These are phyloP conservation scores for Apamea anceps DNA, from an alignment of 2,888 invertebrate genomes.

Conservation along the genomic window DNA sequence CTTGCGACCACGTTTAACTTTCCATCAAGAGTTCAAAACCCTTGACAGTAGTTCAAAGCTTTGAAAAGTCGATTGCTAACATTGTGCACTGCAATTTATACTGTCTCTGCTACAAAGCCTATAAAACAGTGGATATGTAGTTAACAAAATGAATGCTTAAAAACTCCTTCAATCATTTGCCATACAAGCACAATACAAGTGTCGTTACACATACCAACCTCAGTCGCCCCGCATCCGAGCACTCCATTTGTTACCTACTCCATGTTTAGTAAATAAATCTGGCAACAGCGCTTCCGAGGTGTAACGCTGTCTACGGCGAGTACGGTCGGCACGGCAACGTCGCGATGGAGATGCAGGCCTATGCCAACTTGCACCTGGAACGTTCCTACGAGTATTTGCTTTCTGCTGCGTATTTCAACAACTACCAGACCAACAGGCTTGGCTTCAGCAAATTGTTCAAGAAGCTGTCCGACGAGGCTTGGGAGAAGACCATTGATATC, in stretches of 20 bases:
- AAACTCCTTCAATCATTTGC: not conserved
- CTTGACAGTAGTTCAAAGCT: not conserved
- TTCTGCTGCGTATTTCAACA: slow-evolving; percentile 94
- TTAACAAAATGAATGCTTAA: slow-evolving; percentile 20
- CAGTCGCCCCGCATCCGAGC: not conserved
- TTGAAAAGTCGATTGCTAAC: not conserved
- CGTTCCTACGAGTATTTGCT: slow-evolving; percentile 94
- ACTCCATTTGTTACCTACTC: slow-evolving; percentile 37
- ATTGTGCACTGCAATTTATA: slow-evolving; percentile 11
- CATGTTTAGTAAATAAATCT: slow-evolving; percentile 39
- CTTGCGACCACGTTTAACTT: not conserved
- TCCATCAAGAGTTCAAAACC: not conserved
- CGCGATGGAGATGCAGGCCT: slow-evolving; percentile 85
- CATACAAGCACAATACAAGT: not conserved
- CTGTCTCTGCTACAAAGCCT: not conserved
- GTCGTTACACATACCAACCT: not conserved
- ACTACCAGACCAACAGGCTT: slow-evolving; percentile 93
- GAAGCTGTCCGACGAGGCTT: slow-evolving; percentile 93
- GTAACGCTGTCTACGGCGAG: slow-evolving; percentile 92
- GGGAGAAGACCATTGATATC: slow-evolving; percentile 93
- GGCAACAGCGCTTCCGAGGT: slow-evolving; percentile 85
- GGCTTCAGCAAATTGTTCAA: slow-evolving; percentile 94
- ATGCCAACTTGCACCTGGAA: slow-evolving; percentile 92
- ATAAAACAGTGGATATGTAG: not conserved
- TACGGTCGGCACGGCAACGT: slow-evolving; percentile 88